phyloP scores from a whole-genome alignment of 1,140 invertebrate genomes.

The Neelides sp. region DNA sequence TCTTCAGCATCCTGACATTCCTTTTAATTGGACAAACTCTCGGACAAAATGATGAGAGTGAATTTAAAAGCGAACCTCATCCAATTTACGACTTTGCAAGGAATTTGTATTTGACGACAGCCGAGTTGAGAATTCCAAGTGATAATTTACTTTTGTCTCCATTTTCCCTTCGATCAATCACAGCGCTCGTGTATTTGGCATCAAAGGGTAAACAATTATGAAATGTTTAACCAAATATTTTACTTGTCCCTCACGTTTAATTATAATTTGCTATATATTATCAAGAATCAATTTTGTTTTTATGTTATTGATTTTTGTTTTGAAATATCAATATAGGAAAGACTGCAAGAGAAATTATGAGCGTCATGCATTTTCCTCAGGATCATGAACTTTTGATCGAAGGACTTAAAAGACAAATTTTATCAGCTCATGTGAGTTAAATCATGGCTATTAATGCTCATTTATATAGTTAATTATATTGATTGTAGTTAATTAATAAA shows the following conservation, averaged over 20 bases:
- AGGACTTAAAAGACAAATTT: constrained; percentile 8
- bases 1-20: too few species aligned
- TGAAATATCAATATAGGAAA: too few species aligned
- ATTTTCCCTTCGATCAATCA: constrained; percentile 16
- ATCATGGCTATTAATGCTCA: too few species aligned
- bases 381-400: constrained; percentile 7
- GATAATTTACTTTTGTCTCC: constrained; percentile 19
- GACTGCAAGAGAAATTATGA: constrained; percentile 12
- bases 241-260: not conserved
- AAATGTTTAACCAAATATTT: too few species aligned
- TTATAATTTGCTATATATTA: not conserved
- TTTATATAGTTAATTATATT: not conserved
- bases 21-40: too few species aligned
- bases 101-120: constrained; percentile 9
- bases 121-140: not conserved
- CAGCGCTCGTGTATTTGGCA: constrained; percentile 14
- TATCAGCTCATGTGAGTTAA: not conserved
- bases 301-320: too few species aligned
- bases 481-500: not conserved
- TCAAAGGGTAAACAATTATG: constrained; percentile 9
- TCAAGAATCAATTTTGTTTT: not conserved
- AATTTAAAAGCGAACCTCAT: not conserved
- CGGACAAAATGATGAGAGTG: too few species aligned
- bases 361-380: constrained; percentile 3
- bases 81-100: constrained; percentile 21